These are phyloP conservation scores for Agonopterix heracliana DNA, from an alignment of 2,888 invertebrate genomes.

Conservation along the genomic window DNA sequence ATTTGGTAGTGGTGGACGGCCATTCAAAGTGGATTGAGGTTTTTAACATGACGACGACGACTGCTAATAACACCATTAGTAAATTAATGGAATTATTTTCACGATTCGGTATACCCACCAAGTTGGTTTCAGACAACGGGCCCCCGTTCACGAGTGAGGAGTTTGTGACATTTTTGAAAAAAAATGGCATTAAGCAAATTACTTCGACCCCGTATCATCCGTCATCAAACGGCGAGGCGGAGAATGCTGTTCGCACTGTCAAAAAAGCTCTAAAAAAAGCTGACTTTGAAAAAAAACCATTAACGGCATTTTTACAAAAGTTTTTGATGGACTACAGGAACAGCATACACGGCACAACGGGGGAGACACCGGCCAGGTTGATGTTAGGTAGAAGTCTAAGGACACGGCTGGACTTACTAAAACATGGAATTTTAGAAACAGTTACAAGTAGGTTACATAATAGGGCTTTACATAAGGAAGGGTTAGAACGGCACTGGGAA, in stretches of 20 bases:
- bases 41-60: slow-evolving; percentile 4
- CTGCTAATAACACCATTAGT: slow-evolving; percentile 1
- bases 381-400: slow-evolving; percentile 6
- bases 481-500: neutral
- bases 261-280: slow-evolving; percentile 1
- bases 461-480: neutral
- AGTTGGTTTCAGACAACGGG: slow-evolving; percentile 7
- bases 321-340: slow-evolving; percentile 13
- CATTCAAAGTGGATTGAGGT: slow-evolving; percentile 9
- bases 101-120: neutral
- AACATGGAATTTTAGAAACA: neutral
- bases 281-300: neutral
- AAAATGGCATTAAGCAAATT: slow-evolving; percentile 2
- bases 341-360: slow-evolving; percentile 8
- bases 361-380: slow-evolving; percentile 8
- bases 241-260: neutral
- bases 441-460: neutral
- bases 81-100: slow-evolving; percentile 2
- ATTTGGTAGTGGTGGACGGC: slow-evolving; percentile 6
- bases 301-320: slow-evolving; percentile 9
- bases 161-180: slow-evolving; percentile 1
- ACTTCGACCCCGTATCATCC: slow-evolving; percentile 6
- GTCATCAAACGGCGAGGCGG: slow-evolving; percentile 4
- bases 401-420: slow-evolving; percentile 4
- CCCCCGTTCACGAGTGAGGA: slow-evolving; percentile 4